A percentile compares a stretch with the other conserved stretches of the same genome.
These are phyloP conservation scores for Lacanobia wlatinum DNA, from an alignment of 2,888 invertebrate genomes.

Conservation along the genomic window DNA sequence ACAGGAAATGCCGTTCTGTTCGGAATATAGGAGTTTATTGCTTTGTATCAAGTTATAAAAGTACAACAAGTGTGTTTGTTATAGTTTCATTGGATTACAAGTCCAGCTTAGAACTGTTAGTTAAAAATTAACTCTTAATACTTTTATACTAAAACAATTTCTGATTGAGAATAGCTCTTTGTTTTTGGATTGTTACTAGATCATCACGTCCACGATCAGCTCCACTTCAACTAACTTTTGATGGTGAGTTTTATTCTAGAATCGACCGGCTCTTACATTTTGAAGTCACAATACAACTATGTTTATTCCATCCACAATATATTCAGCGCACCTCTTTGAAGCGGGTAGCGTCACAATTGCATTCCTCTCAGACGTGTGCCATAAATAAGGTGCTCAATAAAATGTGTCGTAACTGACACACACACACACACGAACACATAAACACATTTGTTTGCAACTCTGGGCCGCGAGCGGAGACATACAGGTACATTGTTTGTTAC, in stretches of 20 bases:
- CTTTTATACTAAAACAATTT: not conserved
- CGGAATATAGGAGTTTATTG: not conserved
- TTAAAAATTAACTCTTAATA: not conserved
- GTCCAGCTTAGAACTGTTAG: too few relatives aligned
- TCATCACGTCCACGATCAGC: not conserved
- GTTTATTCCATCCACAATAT: constrained; percentile 1
- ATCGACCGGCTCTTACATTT: not conserved
- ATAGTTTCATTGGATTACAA: not conserved
- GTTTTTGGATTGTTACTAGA: not conserved
- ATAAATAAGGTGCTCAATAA: constrained; percentile 27
- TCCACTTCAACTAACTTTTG: too few relatives aligned
- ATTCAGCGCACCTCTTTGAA: constrained; percentile 2
- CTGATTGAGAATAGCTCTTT: not conserved
- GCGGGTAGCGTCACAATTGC: not conserved
- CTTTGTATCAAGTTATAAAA: not conserved
- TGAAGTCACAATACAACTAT: too few relatives aligned
- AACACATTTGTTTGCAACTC: not conserved
- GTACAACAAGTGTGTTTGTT: not conserved
- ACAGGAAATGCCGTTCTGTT: constrained; percentile 8
- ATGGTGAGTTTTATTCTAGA: too few relatives aligned
- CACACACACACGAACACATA: not conserved
- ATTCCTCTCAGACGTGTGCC: not conserved
- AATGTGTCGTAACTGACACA: constrained; percentile 3
- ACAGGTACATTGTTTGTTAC: not conserved
- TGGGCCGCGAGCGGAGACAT: not conserved